These are phyloP conservation scores for Anniella stebbinsi DNA, from an alignment of 2,797 vertebrate genomes.

Conservation along the genomic window DNA sequence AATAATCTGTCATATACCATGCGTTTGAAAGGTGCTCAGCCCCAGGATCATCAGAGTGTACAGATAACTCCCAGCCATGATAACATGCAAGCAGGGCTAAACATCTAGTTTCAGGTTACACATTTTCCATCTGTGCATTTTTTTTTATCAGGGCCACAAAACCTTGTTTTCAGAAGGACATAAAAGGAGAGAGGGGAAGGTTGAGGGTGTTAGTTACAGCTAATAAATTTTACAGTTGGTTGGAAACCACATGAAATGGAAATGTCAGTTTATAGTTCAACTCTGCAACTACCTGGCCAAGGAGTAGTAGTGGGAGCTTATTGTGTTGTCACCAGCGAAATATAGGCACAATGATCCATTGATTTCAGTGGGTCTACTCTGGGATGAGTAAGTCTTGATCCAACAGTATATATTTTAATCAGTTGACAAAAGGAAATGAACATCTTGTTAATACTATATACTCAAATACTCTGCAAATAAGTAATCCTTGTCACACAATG, in stretches of 20 bases:
- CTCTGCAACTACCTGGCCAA: constrained; percentile 63
- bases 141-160: constrained; percentile 54
- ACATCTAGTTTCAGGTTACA: constrained; percentile 65
- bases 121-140: constrained; percentile 37
- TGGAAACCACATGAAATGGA: constrained; percentile 78
- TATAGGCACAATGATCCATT: constrained; percentile 41
- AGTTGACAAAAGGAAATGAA: constrained; percentile 22
- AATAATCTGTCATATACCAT: not conserved
- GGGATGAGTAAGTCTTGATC: not conserved
- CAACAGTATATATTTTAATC: not conserved
- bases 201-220: constrained; percentile 72
- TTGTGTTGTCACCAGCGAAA: constrained; percentile 69
- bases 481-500: constrained; percentile 48
- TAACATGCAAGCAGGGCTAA: constrained; percentile 59
- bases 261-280: constrained; percentile 72
- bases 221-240: constrained; percentile 75
- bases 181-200: constrained; percentile 56
- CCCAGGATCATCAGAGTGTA: constrained; percentile 18
- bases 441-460: constrained; percentile 39
- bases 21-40: not conserved
- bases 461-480: not conserved
- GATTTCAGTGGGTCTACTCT: not conserved
- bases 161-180: constrained; percentile 67
- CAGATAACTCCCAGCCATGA: not conserved
- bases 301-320: constrained; percentile 62